Evolutionary conservation across 1,140 invertebrate genomes (phyloP), one percentile per base, ranked within the genome.

Genomic region (Mylabris phalerata): DNA sequence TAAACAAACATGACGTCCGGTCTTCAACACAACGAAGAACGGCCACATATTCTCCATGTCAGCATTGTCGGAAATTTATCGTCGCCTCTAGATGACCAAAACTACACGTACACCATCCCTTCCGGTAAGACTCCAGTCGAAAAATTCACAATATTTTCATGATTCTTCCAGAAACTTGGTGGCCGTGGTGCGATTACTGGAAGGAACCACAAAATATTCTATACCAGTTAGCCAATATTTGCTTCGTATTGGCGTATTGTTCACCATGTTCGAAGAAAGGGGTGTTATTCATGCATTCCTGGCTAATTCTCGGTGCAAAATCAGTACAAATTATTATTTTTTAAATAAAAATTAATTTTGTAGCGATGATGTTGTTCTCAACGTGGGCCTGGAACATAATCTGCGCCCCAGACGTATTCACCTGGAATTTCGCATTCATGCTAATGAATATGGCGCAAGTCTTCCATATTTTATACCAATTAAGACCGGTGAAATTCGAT

Each of bases 371-470:
- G 74, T 72, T 93, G 61, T 82, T 91, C 64, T 90, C 87, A 3
- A 84, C 88, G 27, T 94, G 92, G 92, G 86, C 90, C 7, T 93
- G 90, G 90, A 88, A 90, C 61, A 83, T 93, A 2, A 87, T 93
- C 41, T 94, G 91, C 69, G 89, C 91, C 2, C 89, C 90, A 1
- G 90, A 92, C 70, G 84, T 92, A 9, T 93, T 93, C 73, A 89
- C 87, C 0, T 94, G 90, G 90, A 93, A 92, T 69, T 91, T 93
- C 64, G 82, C 82, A 39, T 92, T 93, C 70, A 83, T 91, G 60
- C 73, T 93, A n/a, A 77, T 93, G 55, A 94, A 94, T 70, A 81
- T 90, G 57, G 83, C 84, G 0, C 92, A 93, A 72, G 81, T 90
- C 10, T 83, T 89, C 10, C 88, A 90, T 64, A 82, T 92, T 48